These are phyloP conservation scores for Poecile montanus DNA, from an alignment of 2,797 vertebrate genomes.

Conservation along the genomic window DNA sequence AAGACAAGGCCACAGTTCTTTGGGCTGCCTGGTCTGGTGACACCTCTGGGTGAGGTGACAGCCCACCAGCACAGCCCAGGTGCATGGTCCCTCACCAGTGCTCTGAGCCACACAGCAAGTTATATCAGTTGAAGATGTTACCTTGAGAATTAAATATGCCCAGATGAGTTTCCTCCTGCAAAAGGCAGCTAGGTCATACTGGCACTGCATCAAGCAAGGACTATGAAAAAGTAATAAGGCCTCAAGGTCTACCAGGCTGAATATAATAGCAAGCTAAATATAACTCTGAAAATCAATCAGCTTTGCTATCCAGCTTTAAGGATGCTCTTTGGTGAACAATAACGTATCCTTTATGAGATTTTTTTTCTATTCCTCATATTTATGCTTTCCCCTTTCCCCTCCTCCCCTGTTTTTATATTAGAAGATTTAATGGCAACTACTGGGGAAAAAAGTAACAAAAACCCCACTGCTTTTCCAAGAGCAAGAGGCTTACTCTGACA, in stretches of 20 bases:
- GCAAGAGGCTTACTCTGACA: not conserved
- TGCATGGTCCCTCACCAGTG: no score
- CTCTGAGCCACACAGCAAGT: not conserved
- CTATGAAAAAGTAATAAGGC: not conserved
- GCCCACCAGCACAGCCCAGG: not conserved
- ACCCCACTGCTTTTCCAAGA: fast-evolving
- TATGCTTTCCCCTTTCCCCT: not conserved
- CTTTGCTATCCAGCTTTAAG: not conserved
- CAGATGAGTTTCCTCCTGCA: not conserved
- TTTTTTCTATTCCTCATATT: not conserved
- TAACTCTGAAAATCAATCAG: not conserved
- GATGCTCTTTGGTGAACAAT: not conserved
- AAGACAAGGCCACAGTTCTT: not conserved
- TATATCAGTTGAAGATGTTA: not conserved
- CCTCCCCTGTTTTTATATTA: not conserved
- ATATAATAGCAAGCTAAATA: not conserved
- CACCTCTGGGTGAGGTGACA: not conserved
- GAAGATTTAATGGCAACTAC: not conserved
- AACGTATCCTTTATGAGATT: not conserved
- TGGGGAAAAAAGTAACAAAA: no score
- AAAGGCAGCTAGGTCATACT: not conserved
- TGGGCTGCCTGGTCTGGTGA: no score
- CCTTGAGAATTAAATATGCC: not conserved
- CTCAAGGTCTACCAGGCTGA: not conserved
- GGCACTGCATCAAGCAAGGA: not conserved